Evolutionary conservation across 2,113 vertebrate species (phyloP).

Genomic region (Cheilinus undulatus): DNA sequence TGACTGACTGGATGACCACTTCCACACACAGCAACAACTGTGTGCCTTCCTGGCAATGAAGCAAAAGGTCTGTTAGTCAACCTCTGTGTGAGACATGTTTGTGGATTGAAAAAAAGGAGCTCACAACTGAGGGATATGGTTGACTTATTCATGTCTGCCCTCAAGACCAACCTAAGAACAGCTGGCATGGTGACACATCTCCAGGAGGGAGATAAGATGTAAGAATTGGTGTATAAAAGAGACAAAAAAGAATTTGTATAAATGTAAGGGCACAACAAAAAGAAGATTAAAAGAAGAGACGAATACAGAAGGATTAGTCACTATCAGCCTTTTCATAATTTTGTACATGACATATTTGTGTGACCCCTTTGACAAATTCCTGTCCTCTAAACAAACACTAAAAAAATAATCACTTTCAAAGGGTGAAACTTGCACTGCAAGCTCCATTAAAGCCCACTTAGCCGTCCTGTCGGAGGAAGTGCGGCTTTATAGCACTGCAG

Average conservation of each 20-base stretch:
- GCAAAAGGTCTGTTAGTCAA: conserved; percentile 9
- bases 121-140: background rate
- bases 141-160: conserved; percentile 3
- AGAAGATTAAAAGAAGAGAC: background rate
- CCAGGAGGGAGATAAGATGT: background rate
- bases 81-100: background rate
- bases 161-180: background rate
- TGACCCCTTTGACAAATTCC: background rate
- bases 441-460: conserved; percentile 56
- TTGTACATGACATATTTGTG: conserved; percentile 9
- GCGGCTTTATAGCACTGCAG: conserved; percentile 57
- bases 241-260: background rate
- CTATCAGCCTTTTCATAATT: no score
- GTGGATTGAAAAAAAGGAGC: conserved; percentile 1
- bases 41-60: conserved; percentile 18
- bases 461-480: conserved; percentile 35
- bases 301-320: no score
- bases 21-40: conserved; percentile 2
- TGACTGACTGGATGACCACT: conserved; percentile 20
- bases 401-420: conserved; percentile 22
- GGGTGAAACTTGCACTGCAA: conserved; percentile 32
- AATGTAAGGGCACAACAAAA: background rate
- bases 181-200: background rate
- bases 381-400: conserved; percentile 13
- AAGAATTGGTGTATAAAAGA: background rate